phyloP scores from a whole-genome alignment of 2,888 invertebrate species.

The Stenodema calcarata region DNA sequence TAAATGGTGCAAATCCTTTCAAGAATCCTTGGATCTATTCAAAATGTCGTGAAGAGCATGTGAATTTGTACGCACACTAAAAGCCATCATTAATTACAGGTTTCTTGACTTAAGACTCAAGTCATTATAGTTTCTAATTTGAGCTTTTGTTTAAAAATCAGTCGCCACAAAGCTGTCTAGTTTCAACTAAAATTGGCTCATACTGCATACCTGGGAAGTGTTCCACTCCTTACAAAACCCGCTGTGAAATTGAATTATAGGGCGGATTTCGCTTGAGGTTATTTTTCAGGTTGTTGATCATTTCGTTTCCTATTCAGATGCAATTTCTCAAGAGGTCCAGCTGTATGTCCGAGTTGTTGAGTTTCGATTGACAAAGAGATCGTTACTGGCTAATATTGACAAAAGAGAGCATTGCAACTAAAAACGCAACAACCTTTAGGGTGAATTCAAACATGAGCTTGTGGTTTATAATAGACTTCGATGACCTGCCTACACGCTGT shows the following conservation, averaged over 20 bases:
- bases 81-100: too few species aligned
- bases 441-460: neutral
- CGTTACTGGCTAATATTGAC: neutral
- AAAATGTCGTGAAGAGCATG: neutral
- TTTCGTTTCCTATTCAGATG: neutral
- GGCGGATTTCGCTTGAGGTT: neutral
- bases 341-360: neutral
- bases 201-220: too few species aligned
- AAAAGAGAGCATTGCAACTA: neutral
- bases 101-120: too few species aligned
- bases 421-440: neutral
- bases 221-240: too few species aligned
- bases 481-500: neutral
- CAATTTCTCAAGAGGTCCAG: neutral
- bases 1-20: neutral
- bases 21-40: neutral
- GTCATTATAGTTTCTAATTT: too few species aligned
- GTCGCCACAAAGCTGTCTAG: too few species aligned
- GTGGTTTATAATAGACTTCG: neutral
- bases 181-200: too few species aligned
- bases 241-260: neutral
- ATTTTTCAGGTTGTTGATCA: neutral
- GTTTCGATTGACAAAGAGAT: neutral
- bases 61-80: too few species aligned
- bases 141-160: too few species aligned